Evolutionary conservation across 2,888 invertebrate genomes (phyloP).

Genomic region (Achlya flavicornis): DNA sequence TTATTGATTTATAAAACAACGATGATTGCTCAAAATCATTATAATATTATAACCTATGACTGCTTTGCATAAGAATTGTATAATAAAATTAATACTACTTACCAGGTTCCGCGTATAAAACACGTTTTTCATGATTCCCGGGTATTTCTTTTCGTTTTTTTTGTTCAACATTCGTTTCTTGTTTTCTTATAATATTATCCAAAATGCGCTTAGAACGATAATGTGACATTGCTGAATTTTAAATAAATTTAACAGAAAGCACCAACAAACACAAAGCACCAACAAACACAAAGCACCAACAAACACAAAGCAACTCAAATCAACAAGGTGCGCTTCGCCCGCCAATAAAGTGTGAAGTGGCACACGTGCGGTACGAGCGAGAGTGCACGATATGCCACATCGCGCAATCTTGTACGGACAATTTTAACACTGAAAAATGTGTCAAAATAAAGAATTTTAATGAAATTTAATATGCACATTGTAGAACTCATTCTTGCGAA

Average conservation of each 20-base stretch:
- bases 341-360: conserved; percentile 13
- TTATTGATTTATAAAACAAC: conserved; percentile 7
- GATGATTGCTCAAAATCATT: too few relatives aligned
- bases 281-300: too few relatives aligned
- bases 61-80: not conserved
- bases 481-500: conserved; percentile 11
- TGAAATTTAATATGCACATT: conserved; percentile 13
- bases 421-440: conserved; percentile 17
- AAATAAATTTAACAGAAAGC: conserved; percentile 11
- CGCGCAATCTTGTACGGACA: conserved; percentile 15
- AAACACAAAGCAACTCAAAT: too few relatives aligned
- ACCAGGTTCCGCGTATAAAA: conserved; percentile 17
- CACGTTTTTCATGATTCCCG: conserved; percentile 16
- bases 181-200: conserved; percentile 13
- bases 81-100: conserved; percentile 17
- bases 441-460: conserved; percentile 17
- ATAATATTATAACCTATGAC: too few relatives aligned
- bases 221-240: conserved; percentile 16
- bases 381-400: too few relatives aligned
- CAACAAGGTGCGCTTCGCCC: too few relatives aligned
- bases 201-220: conserved; percentile 16
- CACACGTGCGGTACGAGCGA: not conserved
- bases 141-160: conserved; percentile 16
- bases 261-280: too few relatives aligned
- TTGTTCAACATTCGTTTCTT: conserved; percentile 12